Evolutionary conservation across 1,140 invertebrate genomes (phyloP).

Genomic region (Eriocheir sinensis): DNA sequence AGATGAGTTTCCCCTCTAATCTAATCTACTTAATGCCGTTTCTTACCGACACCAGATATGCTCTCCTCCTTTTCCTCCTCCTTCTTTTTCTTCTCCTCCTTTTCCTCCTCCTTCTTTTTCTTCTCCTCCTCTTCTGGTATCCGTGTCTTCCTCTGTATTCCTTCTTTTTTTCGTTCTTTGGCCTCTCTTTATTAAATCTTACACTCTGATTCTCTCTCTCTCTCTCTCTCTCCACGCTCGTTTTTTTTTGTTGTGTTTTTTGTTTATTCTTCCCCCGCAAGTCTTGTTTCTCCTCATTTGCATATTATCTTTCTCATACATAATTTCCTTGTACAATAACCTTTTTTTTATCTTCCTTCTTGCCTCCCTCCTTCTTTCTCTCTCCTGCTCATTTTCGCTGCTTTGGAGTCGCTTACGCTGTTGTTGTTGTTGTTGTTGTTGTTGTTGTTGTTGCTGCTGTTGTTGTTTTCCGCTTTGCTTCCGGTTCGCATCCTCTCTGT

Average conservation of each 20-base stretch:
- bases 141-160: neutral
- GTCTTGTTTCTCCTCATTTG: neutral
- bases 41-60: neutral
- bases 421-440: no score
- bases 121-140: neutral
- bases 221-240: neutral
- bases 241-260: neutral
- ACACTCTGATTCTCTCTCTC: no score
- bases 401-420: no score
- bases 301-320: slow-evolving; percentile 1
- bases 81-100: neutral
- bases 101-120: neutral
- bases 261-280: neutral
- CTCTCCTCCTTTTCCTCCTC: neutral
- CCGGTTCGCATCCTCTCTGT: no score
- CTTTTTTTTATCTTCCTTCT: slow-evolving; percentile 6
- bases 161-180: no score
- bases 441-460: no score
- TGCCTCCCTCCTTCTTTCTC: neutral
- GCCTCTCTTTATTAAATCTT: no score
- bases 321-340: neutral
- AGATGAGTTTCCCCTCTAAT: no score
- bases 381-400: neutral
- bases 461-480: no score
- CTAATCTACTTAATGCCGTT: no score